phyloP scores from a whole-genome alignment of 2,113 vertebrate species.

The Mobula birostris region DNA sequence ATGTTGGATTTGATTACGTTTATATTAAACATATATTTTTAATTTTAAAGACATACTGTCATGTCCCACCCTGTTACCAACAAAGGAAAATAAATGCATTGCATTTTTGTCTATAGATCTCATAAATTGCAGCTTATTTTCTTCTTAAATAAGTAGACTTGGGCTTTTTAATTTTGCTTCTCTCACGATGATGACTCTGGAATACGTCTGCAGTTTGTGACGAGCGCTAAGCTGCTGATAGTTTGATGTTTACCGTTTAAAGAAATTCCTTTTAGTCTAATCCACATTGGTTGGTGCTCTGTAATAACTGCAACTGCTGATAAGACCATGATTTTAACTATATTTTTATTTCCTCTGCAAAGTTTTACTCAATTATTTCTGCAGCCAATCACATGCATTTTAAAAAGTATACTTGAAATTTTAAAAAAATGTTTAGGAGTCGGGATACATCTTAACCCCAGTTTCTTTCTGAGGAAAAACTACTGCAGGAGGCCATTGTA shows the following conservation, averaged over 20 bases:
- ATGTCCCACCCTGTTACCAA: background rate
- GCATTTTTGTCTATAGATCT: too few relatives aligned
- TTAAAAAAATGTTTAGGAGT: background rate
- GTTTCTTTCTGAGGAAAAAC: background rate
- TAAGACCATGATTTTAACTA: background rate
- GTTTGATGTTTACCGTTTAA: background rate
- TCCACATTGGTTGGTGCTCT: background rate
- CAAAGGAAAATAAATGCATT: background rate
- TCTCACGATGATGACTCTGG: background rate
- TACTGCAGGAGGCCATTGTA: background rate
- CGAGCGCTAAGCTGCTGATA: background rate
- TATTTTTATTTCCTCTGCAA: background rate
- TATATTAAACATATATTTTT: conserved; percentile 12
- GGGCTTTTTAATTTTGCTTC: background rate
- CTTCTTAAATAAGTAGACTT: background rate
- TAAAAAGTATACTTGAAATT: background rate
- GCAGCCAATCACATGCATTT: background rate
- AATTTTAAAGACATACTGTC: background rate
- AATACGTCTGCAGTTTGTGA: background rate
- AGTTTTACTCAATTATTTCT: background rate
- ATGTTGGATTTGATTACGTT: background rate
- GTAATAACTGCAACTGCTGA: background rate
- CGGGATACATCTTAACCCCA: background rate
- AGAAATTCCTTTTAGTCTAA: background rate
- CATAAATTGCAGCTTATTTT: background rate